Evolutionary conservation across 2,888 invertebrate species (phyloP).

Genomic region (Drosophila ezoana): DNA sequence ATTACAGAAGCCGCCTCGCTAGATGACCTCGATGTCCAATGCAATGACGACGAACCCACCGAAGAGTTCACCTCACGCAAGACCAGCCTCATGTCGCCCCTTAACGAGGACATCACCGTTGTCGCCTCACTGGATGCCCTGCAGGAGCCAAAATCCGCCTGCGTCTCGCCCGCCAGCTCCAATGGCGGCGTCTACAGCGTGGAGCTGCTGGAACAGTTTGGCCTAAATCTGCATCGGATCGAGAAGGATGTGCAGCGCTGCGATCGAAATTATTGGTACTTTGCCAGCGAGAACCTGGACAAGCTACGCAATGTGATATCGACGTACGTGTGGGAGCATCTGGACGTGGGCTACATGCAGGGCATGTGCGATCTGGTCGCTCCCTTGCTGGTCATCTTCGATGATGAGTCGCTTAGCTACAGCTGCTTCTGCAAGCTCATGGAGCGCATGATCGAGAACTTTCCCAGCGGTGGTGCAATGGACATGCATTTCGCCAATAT

Average conservation of each 20-base stretch:
- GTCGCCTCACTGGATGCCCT: slow-evolving; percentile 82
- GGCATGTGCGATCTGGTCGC: slow-evolving; percentile 99
- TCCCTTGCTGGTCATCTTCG: slow-evolving; percentile 95
- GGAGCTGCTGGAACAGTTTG: slow-evolving; percentile 93
- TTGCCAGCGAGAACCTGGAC: slow-evolving; percentile 94
- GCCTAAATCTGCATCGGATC: slow-evolving; percentile 95
- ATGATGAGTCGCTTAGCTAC: slow-evolving; percentile 96
- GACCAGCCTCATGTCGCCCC: slow-evolving; percentile 87
- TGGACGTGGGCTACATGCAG: slow-evolving; percentile 97
- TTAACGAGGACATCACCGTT: slow-evolving; percentile 87
- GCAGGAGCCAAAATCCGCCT: slow-evolving; percentile 87
- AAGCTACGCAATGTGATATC: slow-evolving; percentile 97
- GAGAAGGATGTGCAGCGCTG: slow-evolving; percentile 98
- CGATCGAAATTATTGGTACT: slow-evolving; percentile 97
- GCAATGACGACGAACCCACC: slow-evolving; percentile 85
- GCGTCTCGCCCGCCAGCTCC: slow-evolving; percentile 95
- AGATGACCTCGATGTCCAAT: slow-evolving; percentile 86
- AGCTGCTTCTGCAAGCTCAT: slow-evolving; percentile 96
- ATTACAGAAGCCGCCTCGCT: slow-evolving; percentile 90
- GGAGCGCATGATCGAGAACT: slow-evolving; percentile 95
- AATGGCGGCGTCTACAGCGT: slow-evolving; percentile 96
- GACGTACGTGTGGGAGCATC: slow-evolving; percentile 96
- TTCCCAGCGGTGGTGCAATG: slow-evolving; percentile 97
- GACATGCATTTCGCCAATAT: slow-evolving; percentile 98
- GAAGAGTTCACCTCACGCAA: slow-evolving; percentile 86